These are phyloP conservation scores for Rhagonycha fulva DNA, from an alignment of 2,888 invertebrate genomes.

Conservation along the genomic window DNA sequence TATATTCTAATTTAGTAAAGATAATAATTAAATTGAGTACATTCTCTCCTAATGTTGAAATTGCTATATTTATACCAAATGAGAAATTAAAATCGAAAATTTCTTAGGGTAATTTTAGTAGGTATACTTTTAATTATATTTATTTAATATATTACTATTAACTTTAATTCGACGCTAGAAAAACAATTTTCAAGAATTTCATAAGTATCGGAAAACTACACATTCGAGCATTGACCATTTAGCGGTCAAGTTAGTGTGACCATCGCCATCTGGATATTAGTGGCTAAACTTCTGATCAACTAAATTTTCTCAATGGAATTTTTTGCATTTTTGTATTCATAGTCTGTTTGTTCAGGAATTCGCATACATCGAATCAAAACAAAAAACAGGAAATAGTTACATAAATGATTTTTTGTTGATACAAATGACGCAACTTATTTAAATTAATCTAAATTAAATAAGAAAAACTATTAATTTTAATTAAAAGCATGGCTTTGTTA, in stretches of 20 bases:
- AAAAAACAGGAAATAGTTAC: neutral
- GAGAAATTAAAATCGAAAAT: neutral
- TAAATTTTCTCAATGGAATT: constrained; percentile 38
- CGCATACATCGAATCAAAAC: neutral
- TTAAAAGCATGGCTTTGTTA: neutral
- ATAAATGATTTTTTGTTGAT: neutral
- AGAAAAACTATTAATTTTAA: neutral
- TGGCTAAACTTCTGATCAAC: constrained; percentile 40
- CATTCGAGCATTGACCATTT: neutral
- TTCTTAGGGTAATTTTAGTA: neutral
- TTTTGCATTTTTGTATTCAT: constrained; percentile 40
- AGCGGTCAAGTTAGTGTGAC: constrained; percentile 33
- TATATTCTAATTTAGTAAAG: neutral
- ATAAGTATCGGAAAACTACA: neutral
- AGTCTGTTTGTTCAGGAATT: constrained; percentile 22
- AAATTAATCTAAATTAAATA: neutral
- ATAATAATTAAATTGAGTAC: neutral
- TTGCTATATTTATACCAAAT: too few relatives aligned
- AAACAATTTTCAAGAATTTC: neutral
- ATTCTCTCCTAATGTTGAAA: neutral
- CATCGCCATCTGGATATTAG: constrained; percentile 47
- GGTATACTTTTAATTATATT: neutral
- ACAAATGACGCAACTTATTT: neutral
- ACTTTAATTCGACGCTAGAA: neutral
- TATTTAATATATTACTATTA: neutral